Evolutionary conservation across 2,797 vertebrate species (phyloP).

Genomic region (Gymnodraco acuticeps): DNA sequence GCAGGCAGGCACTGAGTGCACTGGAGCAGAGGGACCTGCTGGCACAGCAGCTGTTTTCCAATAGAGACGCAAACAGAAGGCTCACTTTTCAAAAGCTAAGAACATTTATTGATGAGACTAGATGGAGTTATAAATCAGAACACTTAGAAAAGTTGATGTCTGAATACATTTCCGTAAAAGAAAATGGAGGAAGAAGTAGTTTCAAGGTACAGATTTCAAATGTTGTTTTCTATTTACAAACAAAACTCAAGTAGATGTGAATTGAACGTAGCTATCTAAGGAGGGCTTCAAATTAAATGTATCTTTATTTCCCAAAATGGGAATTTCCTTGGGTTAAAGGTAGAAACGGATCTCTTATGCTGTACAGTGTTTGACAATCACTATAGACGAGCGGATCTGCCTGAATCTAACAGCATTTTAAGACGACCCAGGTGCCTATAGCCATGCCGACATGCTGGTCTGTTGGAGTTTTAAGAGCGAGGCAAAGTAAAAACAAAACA

Average conservation of each 20-base stretch:
- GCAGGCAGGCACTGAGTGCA: conserved; percentile 1
- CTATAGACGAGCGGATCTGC: too few species aligned
- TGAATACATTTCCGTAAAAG: not conserved
- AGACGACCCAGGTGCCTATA: too few species aligned
- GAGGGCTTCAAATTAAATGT: not conserved
- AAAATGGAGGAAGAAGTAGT: not conserved
- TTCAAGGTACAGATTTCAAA: not conserved
- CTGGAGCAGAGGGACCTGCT: conserved; percentile 19
- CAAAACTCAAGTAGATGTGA: conserved; percentile 4
- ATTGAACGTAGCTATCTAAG: not conserved
- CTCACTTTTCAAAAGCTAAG: conserved; percentile 19
- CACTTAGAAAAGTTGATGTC: not conserved
- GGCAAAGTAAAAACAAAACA: too few species aligned
- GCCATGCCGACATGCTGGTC: too few species aligned
- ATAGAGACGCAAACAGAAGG: conserved; percentile 3
- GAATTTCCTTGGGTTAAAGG: not conserved
- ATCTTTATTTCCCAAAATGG: not conserved
- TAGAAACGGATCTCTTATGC: not conserved
- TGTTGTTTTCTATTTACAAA: conserved; percentile 3
- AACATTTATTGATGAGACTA: not conserved
- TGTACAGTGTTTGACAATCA: not conserved
- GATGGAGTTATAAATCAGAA: not conserved
- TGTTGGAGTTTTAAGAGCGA: too few species aligned
- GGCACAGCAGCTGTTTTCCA: conserved; percentile 39
- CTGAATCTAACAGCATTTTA: too few species aligned